A percentile compares a stretch with the other conserved stretches of the same genome.
Conservation (phyloP, 2,113 vertebrate genomes). For the Chamaetylas fuelleborni region DNA sequence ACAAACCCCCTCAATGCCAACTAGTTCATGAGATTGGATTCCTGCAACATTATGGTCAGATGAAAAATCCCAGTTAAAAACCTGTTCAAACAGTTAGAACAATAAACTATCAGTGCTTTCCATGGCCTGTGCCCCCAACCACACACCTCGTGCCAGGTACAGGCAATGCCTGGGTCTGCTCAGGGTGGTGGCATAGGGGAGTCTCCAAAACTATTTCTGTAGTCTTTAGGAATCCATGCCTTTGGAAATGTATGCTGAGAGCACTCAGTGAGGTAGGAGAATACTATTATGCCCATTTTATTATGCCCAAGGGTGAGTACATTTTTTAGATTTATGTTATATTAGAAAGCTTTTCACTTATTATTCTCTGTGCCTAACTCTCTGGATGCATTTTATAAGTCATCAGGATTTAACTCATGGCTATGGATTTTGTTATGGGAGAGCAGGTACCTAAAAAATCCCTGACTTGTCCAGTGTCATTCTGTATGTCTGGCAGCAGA, state of each 20-base stretch:
- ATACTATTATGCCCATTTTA: conserved; percentile 51
- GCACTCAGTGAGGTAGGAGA: conserved; percentile 22
- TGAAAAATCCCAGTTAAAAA: neutral
- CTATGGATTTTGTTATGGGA: conserved; percentile 27
- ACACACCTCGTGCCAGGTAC: neutral
- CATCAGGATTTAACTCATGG: conserved; percentile 41
- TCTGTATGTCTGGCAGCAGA: neutral
- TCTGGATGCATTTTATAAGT: conserved; percentile 56
- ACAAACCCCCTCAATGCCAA: neutral
- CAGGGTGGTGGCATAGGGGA: neutral
- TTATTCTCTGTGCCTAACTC: conserved; percentile 47
- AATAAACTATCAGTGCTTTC: neutral
- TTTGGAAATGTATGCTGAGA: conserved; percentile 43
- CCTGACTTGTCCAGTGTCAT: neutral
- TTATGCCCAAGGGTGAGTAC: conserved; percentile 48
- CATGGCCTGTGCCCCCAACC: accelerated
- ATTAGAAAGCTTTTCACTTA: conserved; percentile 65
- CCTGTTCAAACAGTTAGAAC: neutral
- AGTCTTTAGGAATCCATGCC: neutral
- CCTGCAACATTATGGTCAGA: accelerated
- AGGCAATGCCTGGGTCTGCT: neutral
- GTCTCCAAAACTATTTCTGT: neutral
- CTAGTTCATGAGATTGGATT: neutral
- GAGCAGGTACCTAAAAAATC: conserved; percentile 13
- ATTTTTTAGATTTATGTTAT: conserved; percentile 59